These are phyloP conservation scores for Sipunculus nudus DNA, from an alignment of 2,888 invertebrate genomes.

Conservation along the genomic window DNA sequence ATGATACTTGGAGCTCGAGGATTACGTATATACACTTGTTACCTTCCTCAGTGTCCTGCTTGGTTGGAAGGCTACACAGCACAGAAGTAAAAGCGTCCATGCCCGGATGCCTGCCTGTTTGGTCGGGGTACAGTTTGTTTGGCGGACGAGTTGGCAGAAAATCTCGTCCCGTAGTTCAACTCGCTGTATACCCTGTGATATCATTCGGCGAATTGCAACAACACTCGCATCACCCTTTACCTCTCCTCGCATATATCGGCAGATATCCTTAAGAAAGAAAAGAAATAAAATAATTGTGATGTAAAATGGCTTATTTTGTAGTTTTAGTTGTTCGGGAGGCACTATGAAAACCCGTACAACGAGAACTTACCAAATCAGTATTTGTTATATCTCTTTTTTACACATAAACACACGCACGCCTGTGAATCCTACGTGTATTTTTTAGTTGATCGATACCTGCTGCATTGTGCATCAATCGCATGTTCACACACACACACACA, in stretches of 20 bases:
- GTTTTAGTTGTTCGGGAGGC: too few species aligned
- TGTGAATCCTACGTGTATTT: too few species aligned
- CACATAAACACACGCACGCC: too few species aligned
- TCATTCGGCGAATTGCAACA: not conserved
- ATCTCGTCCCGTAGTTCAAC: constrained; percentile 94
- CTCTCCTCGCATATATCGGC: constrained; percentile 89
- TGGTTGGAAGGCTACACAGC: constrained; percentile 92
- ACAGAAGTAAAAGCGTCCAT: constrained; percentile 88
- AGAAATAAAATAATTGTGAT: too few species aligned
- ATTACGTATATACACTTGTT: constrained; percentile 13
- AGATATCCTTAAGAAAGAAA: constrained; percentile 77
- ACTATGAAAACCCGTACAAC: too few species aligned
- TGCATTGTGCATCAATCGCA: too few species aligned
- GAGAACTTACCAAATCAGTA: too few species aligned
- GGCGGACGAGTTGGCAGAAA: constrained; percentile 69
- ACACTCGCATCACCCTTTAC: too few species aligned
- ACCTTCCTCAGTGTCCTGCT: constrained; percentile 81
- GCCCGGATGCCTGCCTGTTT: constrained; percentile 84
- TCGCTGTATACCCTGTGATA: constrained; percentile 80
- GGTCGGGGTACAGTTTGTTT: constrained; percentile 83
- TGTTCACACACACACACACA: too few species aligned
- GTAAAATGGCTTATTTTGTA: not conserved
- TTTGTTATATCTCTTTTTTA: too few species aligned
- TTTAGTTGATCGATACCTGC: too few species aligned
- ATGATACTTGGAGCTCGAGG: too few species aligned